A percentile compares a stretch with the other conserved stretches of the same genome.
Conservation (phyloP, 2,888 invertebrate species). For the Ecliptopera silaceata region DNA sequence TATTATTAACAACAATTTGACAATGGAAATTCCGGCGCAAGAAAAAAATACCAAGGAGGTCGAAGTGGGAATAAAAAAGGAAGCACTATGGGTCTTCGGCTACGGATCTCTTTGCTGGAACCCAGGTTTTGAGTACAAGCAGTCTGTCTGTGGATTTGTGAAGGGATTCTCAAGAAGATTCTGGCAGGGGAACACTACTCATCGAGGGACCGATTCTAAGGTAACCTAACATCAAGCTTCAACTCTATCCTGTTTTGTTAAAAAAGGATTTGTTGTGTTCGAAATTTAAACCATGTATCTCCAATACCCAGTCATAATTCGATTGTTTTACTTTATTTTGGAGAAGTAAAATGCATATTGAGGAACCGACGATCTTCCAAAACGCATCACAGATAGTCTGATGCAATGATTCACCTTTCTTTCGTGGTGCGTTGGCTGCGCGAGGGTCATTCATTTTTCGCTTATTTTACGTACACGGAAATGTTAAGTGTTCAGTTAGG, state of each 20-base stretch:
- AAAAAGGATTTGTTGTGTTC: neutral
- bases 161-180: slow-evolving; percentile 92
- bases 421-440: slow-evolving; percentile 6
- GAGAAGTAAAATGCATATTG: neutral
- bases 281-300: neutral
- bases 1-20: slow-evolving; percentile 3
- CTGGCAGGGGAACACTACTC: slow-evolving; percentile 95
- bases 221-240: slow-evolving; percentile 62
- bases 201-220: slow-evolving; percentile 89
- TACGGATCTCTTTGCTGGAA: slow-evolving; percentile 98
- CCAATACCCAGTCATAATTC: neutral
- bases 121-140: slow-evolving; percentile 93
- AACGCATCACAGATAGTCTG: slow-evolving; percentile 28
- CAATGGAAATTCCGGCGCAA: slow-evolving; percentile 28
- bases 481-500: neutral
- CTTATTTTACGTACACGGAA: neutral
- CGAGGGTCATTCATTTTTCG: slow-evolving; percentile 1
- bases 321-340: neutral
- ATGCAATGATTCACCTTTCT: slow-evolving; percentile 30
- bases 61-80: slow-evolving; percentile 50
- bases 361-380: too few species aligned
- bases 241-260: neutral
- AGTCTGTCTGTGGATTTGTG: slow-evolving; percentile 91
- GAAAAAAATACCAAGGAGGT: slow-evolving; percentile 20
- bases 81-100: slow-evolving; percentile 94